Percentiles rank a stretch among this genome's conserved stretches.
phyloP scores from a whole-genome alignment of 37 sponge, comb jelly and placozoan genomes.

The Ephydatia muelleri region DNA sequence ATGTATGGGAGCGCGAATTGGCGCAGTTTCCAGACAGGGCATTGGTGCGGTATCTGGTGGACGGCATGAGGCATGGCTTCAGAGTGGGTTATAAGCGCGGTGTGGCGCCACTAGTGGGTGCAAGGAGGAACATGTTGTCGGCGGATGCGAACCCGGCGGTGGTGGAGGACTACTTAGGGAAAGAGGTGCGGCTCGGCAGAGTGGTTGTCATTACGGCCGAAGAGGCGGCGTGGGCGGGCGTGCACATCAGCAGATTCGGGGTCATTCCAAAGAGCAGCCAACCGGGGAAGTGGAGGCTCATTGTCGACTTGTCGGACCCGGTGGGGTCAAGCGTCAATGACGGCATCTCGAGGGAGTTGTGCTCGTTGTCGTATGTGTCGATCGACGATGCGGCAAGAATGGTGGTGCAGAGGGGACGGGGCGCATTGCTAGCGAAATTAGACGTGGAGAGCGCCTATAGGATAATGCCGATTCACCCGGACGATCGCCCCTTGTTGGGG shows the following conservation, averaged over 20 bases:
- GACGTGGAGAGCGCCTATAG: slow-evolving; percentile 11
- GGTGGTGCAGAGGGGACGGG: neutral
- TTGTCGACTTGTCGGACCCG: slow-evolving; percentile 33
- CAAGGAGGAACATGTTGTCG: slow-evolving; percentile 22
- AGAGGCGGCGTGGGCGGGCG: neutral
- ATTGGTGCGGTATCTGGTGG: neutral
- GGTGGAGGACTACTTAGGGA: slow-evolving; percentile 15
- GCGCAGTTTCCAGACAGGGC: slow-evolving; percentile 1
- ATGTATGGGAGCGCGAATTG: neutral
- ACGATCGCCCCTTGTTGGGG: too few relatives aligned
- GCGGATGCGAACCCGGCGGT: slow-evolving; percentile 11
- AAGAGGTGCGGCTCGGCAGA: slow-evolving; percentile 2
- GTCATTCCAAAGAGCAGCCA: slow-evolving; percentile 29
- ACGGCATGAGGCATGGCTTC: slow-evolving; percentile 5
- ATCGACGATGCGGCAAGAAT: slow-evolving; percentile 4
- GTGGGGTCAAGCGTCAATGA: slow-evolving; percentile 28
- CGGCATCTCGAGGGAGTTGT: slow-evolving; percentile 13
- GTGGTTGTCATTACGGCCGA: slow-evolving; percentile 5
- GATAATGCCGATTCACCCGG: too few relatives aligned
- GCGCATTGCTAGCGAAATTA: neutral
- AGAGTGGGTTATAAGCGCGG: slow-evolving; percentile 6
- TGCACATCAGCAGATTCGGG: slow-evolving; percentile 44
- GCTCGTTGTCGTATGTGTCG: slow-evolving; percentile 5
- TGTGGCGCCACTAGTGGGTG: too few relatives aligned
- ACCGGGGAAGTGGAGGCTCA: slow-evolving; percentile 37